Evolutionary conservation across 2,113 vertebrate genomes (phyloP), one percentile per base, ranked within the genome.

Genomic region (Gnathochromis pfefferi): DNA sequence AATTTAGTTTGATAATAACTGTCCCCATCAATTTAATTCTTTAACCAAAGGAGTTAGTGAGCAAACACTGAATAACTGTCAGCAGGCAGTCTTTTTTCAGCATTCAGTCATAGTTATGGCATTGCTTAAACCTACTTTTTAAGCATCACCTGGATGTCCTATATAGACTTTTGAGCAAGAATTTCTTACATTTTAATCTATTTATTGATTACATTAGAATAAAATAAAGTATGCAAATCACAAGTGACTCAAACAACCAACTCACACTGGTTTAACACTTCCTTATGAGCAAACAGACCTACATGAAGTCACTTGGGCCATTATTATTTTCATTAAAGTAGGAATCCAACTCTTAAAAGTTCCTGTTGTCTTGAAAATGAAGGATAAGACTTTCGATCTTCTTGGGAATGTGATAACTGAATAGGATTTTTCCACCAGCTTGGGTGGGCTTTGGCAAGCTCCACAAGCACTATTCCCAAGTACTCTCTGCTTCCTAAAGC

Each of bases 361-460:
- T 17, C 26, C 3, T 0, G 14, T 31, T 60, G 57, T 60, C 57
- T 33, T 60, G 57, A 60, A 60, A 60, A 11, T 19, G 16, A 60
- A 60, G 57, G 19, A 1, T 65, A n/a, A 2, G 19, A 38, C 9
- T 38, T 65, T 38, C 3, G 19, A 65, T 38, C 33, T 65, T 38
- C 10, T 65, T 65, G 33, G 60, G 33, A 65, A 21, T 38, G 60
- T 65, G 60, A 63, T 63, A 33, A 63, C 58, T 33, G 9, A 33
- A 38, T n/a, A 5, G 60, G 60, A 38, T 38, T 2, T 0, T 65
- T 38, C 6, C 6, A 0, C 19, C 31, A 65, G 58, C 58, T 60
- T 11, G 2, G 10, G 33, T 65, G 60, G 33, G 1, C 33, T 38
- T 38, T n/a, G 60, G 60, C 33, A 65, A 65, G 31, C 6, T 19